Base-by-base conservation (phyloP, 2,113 vertebrate genomes). In the Ploceus nigricollis region DNA sequence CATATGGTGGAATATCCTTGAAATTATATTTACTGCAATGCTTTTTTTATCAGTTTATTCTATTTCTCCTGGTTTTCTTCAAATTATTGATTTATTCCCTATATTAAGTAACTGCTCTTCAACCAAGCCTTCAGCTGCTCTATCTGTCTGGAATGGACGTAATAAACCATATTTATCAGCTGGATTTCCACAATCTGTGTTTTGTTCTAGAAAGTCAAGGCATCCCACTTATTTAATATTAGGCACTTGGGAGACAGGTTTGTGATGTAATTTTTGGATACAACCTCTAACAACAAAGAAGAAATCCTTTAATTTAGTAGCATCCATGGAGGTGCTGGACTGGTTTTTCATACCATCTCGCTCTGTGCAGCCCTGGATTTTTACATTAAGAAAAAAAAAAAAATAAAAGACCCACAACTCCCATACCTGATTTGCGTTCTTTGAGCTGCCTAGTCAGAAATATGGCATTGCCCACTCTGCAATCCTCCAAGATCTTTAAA, bases 261-360 rank as follows among this genome's bases (percentile, higher is more conserved):
- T 2, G 15, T 68, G n/a, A 28, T 56, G 22, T 2, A 40, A 58
- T 58, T 76, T 87, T 93, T 79, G 11, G 21, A 7, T 25, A 19
- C 9, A 27, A 18, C 15, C 6, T 39, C 51, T 87, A 40, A 44
- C 6, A 91, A 21, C 9, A 56, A 71, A 76, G 5, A 7, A n/a
- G 28, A 64, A 87, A 82, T 3, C 15, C 21, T 78, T 69, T 65
- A 42, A n/a, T 40, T 40, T 27, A 47, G 4, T 4, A 35, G 4
- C 24, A 35, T 18, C 15, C 9, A 1, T 23, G 68, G 27, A 80
- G 35, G 64, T 20, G 8, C 4, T 35, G 19, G 11, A 12, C 15
- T 60, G 42, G 2, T 25, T 82, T 47, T 30, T 23, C 13, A 27
- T 2, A 17, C 21, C 3, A 3, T 15, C 17, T 56, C 1, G 1